Base-by-base conservation (phyloP, 2,113 vertebrate species). In the Phyllostomus discolor region DNA sequence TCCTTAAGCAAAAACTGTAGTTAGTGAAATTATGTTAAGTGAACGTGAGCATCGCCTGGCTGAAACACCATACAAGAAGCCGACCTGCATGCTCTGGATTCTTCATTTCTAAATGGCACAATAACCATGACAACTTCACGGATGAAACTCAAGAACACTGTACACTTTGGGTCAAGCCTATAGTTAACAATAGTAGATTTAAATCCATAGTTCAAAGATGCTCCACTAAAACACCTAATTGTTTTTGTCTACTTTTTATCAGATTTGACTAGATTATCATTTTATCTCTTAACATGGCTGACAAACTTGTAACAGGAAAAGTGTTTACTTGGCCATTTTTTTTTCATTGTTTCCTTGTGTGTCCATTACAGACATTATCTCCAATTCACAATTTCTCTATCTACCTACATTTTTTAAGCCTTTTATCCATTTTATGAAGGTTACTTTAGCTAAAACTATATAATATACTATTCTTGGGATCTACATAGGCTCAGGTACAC, bases 21-120 rank as follows among this genome's bases (percentile, higher is more conserved):
- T 79, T 57, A 72, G 62, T 94, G 67, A 95, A 96, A 95, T 70
- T 66, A 62, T 75, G 28, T 38, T 64, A 76, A 88, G 46, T 84
- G 46, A 91, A 72, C 90, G 22, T 95, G 85, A 92, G 22, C 24
- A 50, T 19, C 87, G 17, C 14, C 67, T 66, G 43, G 76, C 10
- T 62, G 86, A 64, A 70, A 69, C 20, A 33, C 35, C 57, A 26
- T 72, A 31, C 73, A 82, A 82, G 78, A 52, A 54, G 12, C 38
- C 75, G 33, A 46, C 48, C 66, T 85, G 62, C 20, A 1, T 46
- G 41, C 24, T 89, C 50, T 64, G 43, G 31, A 50, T 35, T 19
- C 33, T 83, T 83, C 14, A 2, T 70, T 92, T 90, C 66, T 92
- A 86, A 86, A 90, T 86, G 79, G 54, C 86, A 87, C 26, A 35